These are phyloP conservation scores for Apeltes quadracus DNA, from an alignment of 2,113 vertebrate genomes.

Conservation along the genomic window DNA sequence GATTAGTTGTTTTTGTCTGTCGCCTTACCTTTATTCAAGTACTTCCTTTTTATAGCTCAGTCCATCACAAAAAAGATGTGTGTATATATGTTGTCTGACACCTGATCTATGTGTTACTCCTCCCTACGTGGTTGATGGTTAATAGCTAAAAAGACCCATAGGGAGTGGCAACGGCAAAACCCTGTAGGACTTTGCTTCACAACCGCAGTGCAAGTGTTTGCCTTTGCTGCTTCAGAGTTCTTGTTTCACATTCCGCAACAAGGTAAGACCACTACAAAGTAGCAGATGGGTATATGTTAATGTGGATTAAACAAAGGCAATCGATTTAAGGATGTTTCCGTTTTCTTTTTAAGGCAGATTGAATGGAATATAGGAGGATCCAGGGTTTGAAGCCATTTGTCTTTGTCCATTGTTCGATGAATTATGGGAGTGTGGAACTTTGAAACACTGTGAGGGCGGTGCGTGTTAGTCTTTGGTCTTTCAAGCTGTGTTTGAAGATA, in stretches of 20 bases:
- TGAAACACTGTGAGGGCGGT: not conserved
- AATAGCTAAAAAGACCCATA: constrained; percentile 20
- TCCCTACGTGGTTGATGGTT: constrained; percentile 28
- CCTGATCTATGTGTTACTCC: constrained; percentile 35
- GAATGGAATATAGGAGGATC: not conserved
- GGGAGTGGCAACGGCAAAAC: constrained; percentile 44
- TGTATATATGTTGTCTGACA: constrained; percentile 3
- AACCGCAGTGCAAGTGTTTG: constrained; percentile 31
- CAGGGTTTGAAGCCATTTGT: constrained; percentile 1
- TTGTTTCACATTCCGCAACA: constrained; percentile 36
- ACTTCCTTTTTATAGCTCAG: not conserved
- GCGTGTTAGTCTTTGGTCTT: not conserved
- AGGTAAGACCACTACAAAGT: constrained; percentile 37
- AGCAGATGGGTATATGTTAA: not conserved
- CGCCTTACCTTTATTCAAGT: not conserved
- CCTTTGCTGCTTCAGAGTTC: constrained; percentile 33
- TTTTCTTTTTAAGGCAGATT: not conserved
- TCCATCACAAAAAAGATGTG: not conserved
- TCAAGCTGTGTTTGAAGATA: constrained; percentile 5
- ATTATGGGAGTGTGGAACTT: not conserved
- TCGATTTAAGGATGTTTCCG: not conserved
- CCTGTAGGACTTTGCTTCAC: constrained; percentile 52
- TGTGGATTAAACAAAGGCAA: not conserved
- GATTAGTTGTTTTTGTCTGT: too few species aligned
- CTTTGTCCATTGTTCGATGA: not conserved